A percentile compares a stretch with the other conserved stretches of the same genome.
Evolutionary conservation across 2,113 vertebrate species (phyloP).

Genomic region (Sigmodon hispidus): DNA sequence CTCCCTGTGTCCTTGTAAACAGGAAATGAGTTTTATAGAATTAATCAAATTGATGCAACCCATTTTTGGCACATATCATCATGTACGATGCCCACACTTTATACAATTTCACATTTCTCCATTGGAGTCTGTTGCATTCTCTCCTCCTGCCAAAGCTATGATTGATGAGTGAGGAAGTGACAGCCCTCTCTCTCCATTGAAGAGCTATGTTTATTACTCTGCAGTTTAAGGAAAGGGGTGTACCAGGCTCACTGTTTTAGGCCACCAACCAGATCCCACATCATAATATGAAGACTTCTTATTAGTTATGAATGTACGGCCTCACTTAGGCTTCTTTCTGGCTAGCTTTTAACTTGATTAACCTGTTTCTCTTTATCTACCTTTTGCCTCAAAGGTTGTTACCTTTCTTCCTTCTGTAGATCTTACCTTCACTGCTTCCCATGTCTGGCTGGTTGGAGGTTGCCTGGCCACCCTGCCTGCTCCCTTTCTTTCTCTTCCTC

Average conservation of each 20-base stretch:
- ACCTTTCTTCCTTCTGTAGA: no score
- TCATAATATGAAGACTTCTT: no score
- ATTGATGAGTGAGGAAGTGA: background rate
- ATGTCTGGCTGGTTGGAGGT: no score
- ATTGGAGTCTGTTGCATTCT: background rate
- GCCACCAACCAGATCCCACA: no score
- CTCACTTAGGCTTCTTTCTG: no score
- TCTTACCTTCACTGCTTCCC: no score
- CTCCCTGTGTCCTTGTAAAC: background rate
- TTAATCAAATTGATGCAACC: background rate
- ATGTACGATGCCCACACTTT: background rate
- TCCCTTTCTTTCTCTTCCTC: rapidly evolving
- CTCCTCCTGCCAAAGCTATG: background rate
- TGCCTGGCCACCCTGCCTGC: no score
- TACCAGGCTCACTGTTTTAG: no score
- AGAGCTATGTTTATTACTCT: background rate
- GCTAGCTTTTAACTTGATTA: no score
- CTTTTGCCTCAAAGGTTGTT: no score
- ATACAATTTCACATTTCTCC: background rate
- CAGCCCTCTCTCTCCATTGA: background rate
- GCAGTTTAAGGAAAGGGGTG: background rate
- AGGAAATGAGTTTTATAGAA: conserved; percentile 10
- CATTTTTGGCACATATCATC: background rate
- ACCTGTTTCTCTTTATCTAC: no score
- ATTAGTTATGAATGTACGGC: no score